Percentiles rank a stretch among this genome's conserved stretches.
phyloP scores from a whole-genome alignment of 2,888 invertebrate species.

The Polylopha cassiicola region DNA sequence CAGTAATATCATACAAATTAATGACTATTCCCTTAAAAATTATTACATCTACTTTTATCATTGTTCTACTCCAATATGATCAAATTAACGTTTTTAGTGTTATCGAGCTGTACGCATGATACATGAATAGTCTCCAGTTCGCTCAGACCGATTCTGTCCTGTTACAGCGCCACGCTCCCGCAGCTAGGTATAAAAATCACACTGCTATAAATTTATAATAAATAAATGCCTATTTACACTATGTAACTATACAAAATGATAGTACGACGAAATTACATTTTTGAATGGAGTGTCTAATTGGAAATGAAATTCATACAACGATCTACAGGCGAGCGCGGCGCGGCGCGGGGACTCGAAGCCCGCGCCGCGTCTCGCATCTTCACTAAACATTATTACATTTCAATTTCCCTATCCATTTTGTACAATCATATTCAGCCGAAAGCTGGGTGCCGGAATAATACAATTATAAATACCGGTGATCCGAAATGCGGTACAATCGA shows the following conservation, averaged over 20 bases:
- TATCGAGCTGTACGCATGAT: slow-evolving; percentile 61
- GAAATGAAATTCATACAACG: slow-evolving; percentile 66
- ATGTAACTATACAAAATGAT: slow-evolving; percentile 77
- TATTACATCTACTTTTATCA: slow-evolving; percentile 74
- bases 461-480: slow-evolving; percentile 52
- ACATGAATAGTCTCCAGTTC: slow-evolving; percentile 58
- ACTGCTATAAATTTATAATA: slow-evolving; percentile 76
- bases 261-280: slow-evolving; percentile 73
- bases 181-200: slow-evolving; percentile 74
- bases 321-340: slow-evolving; percentile 51
- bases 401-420: slow-evolving; percentile 64
- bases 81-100: slow-evolving; percentile 59
- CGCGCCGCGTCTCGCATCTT: slow-evolving; percentile 32
- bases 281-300: slow-evolving; percentile 70
- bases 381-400: slow-evolving; percentile 60
- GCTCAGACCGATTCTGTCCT: slow-evolving; percentile 62
- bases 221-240: slow-evolving; percentile 78
- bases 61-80: slow-evolving; percentile 73
- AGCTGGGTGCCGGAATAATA: slow-evolving; percentile 67
- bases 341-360: slow-evolving; percentile 21
- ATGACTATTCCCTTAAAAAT: slow-evolving; percentile 78
- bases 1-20: slow-evolving; percentile 78
- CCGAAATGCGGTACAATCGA: slow-evolving; percentile 65
- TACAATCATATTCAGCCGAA: slow-evolving; percentile 71
- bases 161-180: slow-evolving; percentile 65